phyloP scores from a whole-genome alignment of 1,140 invertebrate species.

The Ylistrum balloti region DNA sequence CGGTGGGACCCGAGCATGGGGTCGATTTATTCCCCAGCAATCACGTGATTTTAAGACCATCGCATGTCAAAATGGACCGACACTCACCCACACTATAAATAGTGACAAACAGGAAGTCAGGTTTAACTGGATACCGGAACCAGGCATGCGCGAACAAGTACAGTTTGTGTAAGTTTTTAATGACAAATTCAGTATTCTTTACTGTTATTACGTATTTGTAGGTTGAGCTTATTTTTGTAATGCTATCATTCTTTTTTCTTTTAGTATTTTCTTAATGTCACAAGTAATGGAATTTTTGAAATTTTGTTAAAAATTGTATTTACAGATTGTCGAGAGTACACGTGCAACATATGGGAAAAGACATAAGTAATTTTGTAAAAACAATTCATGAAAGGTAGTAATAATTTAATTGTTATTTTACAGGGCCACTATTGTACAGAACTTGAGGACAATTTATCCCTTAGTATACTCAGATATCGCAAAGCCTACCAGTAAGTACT shows the following conservation, averaged over 20 bases:
- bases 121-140: conserved; percentile 55
- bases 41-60: conserved; percentile 45
- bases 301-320: no score
- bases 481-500: background rate
- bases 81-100: conserved; percentile 51
- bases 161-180: conserved; percentile 60
- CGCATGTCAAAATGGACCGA: conserved; percentile 52
- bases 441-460: background rate
- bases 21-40: conserved; percentile 46
- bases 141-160: conserved; percentile 52
- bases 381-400: no score
- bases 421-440: background rate
- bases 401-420: background rate
- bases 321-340: no score
- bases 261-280: no score
- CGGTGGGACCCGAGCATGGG: conserved; percentile 50
- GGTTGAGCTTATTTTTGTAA: no score
- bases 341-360: no score
- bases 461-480: background rate
- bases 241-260: no score
- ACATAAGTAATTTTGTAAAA: no score
- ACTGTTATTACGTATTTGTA: no score
- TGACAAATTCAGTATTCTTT: no score
- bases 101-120: conserved; percentile 52
- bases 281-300: no score